phyloP scores from a whole-genome alignment of 2,113 vertebrate species.

The Sturnira hondurensis region DNA sequence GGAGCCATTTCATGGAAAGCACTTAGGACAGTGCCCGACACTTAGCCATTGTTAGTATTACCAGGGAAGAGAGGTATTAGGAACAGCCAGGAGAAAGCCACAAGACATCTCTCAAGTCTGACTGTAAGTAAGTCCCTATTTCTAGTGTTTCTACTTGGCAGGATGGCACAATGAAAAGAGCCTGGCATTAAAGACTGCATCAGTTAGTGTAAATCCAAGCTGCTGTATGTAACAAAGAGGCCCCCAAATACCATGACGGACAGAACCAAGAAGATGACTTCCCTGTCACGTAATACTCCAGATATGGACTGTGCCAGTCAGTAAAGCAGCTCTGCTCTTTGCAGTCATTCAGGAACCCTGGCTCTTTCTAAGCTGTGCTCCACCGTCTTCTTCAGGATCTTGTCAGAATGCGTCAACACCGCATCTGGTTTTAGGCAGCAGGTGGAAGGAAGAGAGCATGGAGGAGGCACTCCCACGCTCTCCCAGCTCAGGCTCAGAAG shows the following conservation, averaged over 20 bases:
- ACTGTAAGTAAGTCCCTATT: background rate
- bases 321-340: background rate
- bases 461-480: background rate
- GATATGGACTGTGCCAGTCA: background rate
- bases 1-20: background rate
- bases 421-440: background rate
- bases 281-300: background rate
- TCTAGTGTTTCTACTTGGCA: background rate
- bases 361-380: background rate
- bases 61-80: background rate
- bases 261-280: background rate
- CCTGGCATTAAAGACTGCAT: background rate
- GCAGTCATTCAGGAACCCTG: background rate
- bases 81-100: background rate
- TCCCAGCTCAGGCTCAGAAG: background rate
- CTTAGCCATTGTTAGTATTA: background rate
- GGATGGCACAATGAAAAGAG: background rate
- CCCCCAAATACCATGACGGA: background rate
- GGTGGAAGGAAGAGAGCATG: background rate
- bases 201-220: background rate
- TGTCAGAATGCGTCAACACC: background rate
- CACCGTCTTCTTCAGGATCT: background rate
- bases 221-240: background rate
- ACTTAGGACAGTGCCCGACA: background rate
- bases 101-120: background rate